Evolutionary conservation across 2,113 vertebrate genomes (phyloP).

Genomic region (Toxotes chatareus): DNA sequence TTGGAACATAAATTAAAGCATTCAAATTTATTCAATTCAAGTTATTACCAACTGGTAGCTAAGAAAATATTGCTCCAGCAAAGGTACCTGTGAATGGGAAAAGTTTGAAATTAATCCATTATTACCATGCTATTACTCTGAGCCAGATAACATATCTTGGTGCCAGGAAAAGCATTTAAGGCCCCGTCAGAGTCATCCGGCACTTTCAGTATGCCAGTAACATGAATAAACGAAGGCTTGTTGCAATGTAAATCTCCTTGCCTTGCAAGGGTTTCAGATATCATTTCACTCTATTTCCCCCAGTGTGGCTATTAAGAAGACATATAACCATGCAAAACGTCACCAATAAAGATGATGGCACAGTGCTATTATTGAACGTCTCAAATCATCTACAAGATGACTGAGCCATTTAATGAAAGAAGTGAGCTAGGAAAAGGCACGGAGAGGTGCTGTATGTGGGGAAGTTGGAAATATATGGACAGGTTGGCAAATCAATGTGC

Average conservation of each 20-base stretch:
- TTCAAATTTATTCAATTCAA: not conserved
- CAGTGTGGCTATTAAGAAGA: conserved; percentile 65
- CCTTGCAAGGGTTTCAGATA: conserved; percentile 40
- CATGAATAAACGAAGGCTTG: conserved; percentile 48
- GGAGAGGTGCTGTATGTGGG: not conserved
- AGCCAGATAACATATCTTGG: conserved; percentile 23
- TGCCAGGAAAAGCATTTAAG: conserved; percentile 42
- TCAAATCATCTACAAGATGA: conserved; percentile 55
- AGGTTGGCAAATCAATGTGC: conserved; percentile 41
- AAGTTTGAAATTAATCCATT: conserved; percentile 18
- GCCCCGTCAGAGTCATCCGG: conserved; percentile 8
- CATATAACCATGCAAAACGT: conserved; percentile 52
- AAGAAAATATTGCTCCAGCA: conserved; percentile 8
- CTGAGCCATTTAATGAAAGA: conserved; percentile 49
- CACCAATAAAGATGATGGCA: conserved; percentile 63
- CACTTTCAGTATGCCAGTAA: conserved; percentile 21
- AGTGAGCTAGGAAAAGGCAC: conserved; percentile 4
- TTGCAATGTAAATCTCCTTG: conserved; percentile 48
- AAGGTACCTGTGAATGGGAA: conserved; percentile 1
- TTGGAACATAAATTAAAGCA: not conserved
- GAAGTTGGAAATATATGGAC: conserved; percentile 34
- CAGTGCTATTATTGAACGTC: conserved; percentile 49
- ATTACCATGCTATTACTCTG: conserved; percentile 9
- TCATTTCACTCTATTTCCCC: conserved; percentile 55
- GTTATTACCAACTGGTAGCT: conserved; percentile 1